Percentiles rank a stretch among this genome's conserved stretches.
Conservation (phyloP, 1,140 invertebrate species). For the Caerostris darwini region DNA sequence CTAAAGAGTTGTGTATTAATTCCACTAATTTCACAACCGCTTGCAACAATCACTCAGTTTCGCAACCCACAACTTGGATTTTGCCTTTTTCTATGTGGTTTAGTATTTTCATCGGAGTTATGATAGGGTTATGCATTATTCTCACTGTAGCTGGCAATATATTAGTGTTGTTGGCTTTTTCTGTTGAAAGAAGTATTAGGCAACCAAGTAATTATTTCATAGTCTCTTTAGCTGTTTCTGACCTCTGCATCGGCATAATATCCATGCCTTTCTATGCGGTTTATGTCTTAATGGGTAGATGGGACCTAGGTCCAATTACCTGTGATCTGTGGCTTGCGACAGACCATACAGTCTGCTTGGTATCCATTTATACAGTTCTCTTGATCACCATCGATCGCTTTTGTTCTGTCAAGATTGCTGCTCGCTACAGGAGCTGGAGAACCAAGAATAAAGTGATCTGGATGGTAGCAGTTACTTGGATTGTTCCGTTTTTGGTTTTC, state of each 20-base stretch:
- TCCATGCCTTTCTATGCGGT: slow-evolving; percentile 89
- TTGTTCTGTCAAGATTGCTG: slow-evolving; percentile 99
- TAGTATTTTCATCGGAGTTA: slow-evolving; percentile 94
- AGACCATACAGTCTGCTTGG: slow-evolving; percentile 99
- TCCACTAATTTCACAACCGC: neutral
- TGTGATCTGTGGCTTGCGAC: slow-evolving; percentile 99
- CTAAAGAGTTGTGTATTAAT: neutral
- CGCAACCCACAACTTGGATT: neutral
- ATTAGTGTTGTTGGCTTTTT: slow-evolving; percentile 96
- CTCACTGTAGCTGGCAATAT: slow-evolving; percentile 97
- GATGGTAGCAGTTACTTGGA: slow-evolving; percentile 95
- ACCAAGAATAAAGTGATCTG: slow-evolving; percentile 95
- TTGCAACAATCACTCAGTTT: neutral
- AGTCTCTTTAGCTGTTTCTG: slow-evolving; percentile 97
- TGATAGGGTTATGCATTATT: slow-evolving; percentile 93
- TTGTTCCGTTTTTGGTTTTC: slow-evolving; percentile 97
- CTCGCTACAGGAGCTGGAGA: slow-evolving; percentile 97
- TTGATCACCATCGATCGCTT: slow-evolving; percentile 99
- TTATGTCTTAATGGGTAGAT: slow-evolving; percentile 97
- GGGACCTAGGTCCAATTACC: slow-evolving; percentile 97
- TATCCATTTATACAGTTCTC: slow-evolving; percentile 99
- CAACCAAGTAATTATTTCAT: slow-evolving; percentile 99
- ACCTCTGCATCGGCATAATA: slow-evolving; percentile 95
- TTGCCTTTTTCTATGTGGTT: slow-evolving; percentile 93
- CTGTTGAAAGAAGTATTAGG: slow-evolving; percentile 97